Conservation (phyloP, 1,140 invertebrate genomes). For the Apis cerana region DNA sequence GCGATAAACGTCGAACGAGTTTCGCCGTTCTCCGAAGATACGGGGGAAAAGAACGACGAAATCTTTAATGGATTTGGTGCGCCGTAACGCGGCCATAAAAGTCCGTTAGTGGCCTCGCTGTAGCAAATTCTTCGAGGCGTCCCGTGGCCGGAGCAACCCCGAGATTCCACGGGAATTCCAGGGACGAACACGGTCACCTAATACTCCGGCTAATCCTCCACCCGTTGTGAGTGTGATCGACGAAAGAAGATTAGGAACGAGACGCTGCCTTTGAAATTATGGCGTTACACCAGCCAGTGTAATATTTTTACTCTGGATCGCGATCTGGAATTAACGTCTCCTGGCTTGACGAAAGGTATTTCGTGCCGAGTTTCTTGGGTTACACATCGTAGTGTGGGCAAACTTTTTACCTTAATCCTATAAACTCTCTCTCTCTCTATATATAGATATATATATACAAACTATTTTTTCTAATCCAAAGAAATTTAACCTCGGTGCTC, state of each 20-base stretch:
- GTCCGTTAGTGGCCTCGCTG: conserved; percentile 44
- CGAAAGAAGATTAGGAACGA: conserved; percentile 64
- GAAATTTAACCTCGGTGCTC: no score
- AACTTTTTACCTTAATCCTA: no score
- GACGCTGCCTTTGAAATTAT: not conserved
- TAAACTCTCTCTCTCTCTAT: no score
- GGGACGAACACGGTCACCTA: conserved; percentile 52
- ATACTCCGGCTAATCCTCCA: conserved; percentile 61
- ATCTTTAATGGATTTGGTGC: conserved; percentile 42
- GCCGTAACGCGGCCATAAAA: conserved; percentile 55
- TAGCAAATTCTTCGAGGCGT: conserved; percentile 67
- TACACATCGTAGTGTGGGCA: not conserved
- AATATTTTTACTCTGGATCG: conserved; percentile 9
- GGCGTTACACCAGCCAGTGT: not conserved
- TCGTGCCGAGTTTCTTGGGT: conserved; percentile 9
- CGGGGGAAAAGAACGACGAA: conserved; percentile 23
- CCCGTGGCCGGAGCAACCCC: conserved; percentile 49
- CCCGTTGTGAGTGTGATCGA: conserved; percentile 58
- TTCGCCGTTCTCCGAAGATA: conserved; percentile 32
- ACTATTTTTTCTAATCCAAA: no score
- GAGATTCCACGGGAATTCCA: conserved; percentile 65
- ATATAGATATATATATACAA: no score
- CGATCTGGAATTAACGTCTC: not conserved
- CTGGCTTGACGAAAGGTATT: not conserved
- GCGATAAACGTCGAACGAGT: conserved; percentile 24